Conservation (phyloP, 1,140 invertebrate genomes). For the Zaprionus davidi region DNA sequence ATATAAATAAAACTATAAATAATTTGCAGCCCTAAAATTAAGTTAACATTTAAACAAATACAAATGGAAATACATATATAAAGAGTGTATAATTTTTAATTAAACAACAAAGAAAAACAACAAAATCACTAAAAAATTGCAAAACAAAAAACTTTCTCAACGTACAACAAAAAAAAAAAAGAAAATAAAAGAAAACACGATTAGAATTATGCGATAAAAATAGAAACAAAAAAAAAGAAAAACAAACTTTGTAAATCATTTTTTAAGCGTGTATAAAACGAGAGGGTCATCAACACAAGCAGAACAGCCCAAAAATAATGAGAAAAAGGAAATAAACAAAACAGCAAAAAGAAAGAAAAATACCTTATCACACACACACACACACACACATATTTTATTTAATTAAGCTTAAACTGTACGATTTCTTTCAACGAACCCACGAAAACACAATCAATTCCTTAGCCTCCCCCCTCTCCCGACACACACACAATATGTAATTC, state of each 20-base stretch:
- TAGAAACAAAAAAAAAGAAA: constrained; percentile 21
- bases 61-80: constrained; percentile 39
- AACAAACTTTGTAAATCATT: constrained; percentile 75
- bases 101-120: constrained; percentile 47
- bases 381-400: constrained; percentile 56
- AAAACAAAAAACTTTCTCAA: constrained; percentile 54
- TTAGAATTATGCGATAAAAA: constrained; percentile 57
- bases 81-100: constrained; percentile 75
- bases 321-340: constrained; percentile 25
- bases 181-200: constrained; percentile 21
- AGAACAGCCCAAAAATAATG: constrained; percentile 41
- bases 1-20: constrained; percentile 41
- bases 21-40: constrained; percentile 65
- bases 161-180: constrained; percentile 42
- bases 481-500: constrained; percentile 72
- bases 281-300: constrained; percentile 29
- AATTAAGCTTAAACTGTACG: constrained; percentile 66
- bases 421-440: constrained; percentile 63
- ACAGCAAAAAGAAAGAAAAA: constrained; percentile 26
- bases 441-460: constrained; percentile 40
- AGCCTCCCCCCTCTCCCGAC: constrained; percentile 39
- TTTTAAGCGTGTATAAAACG: constrained; percentile 73
- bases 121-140: constrained; percentile 53
- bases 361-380: constrained; percentile 53
- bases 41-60: constrained; percentile 63